Conservation (phyloP, 2,797 vertebrate species). For the Anableps anableps region DNA sequence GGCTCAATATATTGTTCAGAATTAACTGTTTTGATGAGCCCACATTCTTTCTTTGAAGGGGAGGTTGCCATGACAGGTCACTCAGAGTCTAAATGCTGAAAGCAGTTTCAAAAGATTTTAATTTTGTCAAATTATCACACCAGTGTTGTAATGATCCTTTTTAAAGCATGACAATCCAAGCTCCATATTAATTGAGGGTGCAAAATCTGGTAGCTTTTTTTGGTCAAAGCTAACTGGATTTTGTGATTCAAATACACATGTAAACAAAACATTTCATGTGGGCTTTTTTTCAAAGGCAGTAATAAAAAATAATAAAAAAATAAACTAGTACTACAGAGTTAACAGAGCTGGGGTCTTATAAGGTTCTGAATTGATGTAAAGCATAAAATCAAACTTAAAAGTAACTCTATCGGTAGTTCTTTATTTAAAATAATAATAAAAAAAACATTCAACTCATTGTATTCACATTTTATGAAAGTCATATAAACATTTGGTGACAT, state of each 20-base stretch:
- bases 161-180: neutral
- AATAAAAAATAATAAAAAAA: neutral
- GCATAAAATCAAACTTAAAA: neutral
- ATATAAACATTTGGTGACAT: neutral
- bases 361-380: constrained; percentile 6
- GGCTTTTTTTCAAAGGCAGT: neutral
- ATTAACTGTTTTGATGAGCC: constrained; percentile 12
- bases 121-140: neutral
- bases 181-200: neutral
- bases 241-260: neutral
- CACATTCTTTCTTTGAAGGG: neutral
- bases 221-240: neutral
- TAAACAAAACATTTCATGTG: neutral
- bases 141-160: neutral
- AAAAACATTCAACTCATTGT: neutral
- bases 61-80: neutral
- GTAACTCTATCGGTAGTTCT: neutral
- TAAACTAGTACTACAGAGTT: neutral
- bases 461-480: neutral
- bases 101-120: neutral
- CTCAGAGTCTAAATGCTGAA: constrained; percentile 2
- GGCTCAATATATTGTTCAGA: neutral
- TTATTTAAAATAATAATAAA: neutral
- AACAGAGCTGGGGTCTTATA: neutral
- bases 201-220: neutral